Conservation (phyloP, 2,888 invertebrate genomes). For the Ctenicera cuprea region DNA sequence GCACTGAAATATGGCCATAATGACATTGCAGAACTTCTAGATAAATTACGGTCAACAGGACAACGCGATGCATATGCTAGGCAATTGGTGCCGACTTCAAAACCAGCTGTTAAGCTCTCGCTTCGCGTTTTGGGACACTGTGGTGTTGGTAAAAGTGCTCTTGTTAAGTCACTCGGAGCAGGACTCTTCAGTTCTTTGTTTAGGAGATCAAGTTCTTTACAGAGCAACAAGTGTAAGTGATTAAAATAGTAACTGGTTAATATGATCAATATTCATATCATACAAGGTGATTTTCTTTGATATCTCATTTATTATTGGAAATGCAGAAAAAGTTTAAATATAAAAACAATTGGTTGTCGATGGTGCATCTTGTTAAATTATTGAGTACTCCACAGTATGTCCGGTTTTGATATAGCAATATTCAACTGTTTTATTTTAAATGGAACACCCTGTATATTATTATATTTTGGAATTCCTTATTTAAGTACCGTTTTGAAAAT, state of each 20-base stretch:
- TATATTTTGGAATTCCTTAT: too few relatives aligned
- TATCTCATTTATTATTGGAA: neutral
- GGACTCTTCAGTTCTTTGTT: slow-evolving; percentile 82
- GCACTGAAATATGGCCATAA: slow-evolving; percentile 85
- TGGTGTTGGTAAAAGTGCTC: slow-evolving; percentile 82
- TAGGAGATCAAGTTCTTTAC: slow-evolving; percentile 74
- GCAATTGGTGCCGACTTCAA: slow-evolving; percentile 78
- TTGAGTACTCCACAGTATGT: too few relatives aligned
- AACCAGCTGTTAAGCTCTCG: slow-evolving; percentile 78
- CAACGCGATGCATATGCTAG: slow-evolving; percentile 69
- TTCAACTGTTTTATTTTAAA: too few relatives aligned
- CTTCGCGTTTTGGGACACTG: slow-evolving; percentile 83
- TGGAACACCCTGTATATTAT: too few relatives aligned
- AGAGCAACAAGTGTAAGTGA: slow-evolving; percentile 70
- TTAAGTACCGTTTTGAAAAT: too few relatives aligned
- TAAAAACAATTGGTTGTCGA: too few relatives aligned
- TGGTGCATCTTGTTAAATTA: too few relatives aligned
- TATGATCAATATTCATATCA: neutral
- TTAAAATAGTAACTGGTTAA: neutral
- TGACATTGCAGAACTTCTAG: slow-evolving; percentile 81
- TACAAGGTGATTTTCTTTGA: neutral
- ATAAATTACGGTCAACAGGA: slow-evolving; percentile 78
- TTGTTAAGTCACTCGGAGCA: slow-evolving; percentile 80
- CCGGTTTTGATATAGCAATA: too few relatives aligned
- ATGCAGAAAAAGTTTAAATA: too few relatives aligned